Conservation (phyloP, 2,113 vertebrate genomes). For the Platichthys flesus region DNA sequence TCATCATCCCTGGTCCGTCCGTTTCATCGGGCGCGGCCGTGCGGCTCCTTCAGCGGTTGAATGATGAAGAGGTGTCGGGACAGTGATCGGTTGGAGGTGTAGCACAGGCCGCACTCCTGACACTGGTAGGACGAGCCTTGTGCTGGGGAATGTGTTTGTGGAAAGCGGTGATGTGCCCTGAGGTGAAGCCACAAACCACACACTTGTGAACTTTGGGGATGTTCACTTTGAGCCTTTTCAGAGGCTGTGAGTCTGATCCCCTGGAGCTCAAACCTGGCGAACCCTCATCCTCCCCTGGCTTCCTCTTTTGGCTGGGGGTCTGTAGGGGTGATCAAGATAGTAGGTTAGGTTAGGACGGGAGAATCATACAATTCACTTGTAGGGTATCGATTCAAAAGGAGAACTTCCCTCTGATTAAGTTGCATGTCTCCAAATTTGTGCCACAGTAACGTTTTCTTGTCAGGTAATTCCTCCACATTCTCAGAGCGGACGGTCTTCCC, state of each 20-base stretch:
- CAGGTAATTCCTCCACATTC: conserved; percentile 70
- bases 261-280: conserved; percentile 78
- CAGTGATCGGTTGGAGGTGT: conserved; percentile 94
- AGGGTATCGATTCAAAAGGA: background rate
- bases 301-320: conserved; percentile 90
- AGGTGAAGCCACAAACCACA: conserved; percentile 93
- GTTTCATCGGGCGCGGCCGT: conserved; percentile 84
- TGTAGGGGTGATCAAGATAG: conserved; percentile 25
- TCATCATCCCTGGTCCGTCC: conserved; percentile 78
- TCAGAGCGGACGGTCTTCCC: conserved; percentile 82
- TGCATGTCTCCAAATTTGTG: background rate
- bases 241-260: conserved; percentile 85
- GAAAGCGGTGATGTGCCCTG: conserved; percentile 90
- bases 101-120: conserved; percentile 95
- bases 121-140: conserved; percentile 95
- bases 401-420: background rate
- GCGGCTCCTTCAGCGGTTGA: conserved; percentile 94
- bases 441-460: conserved; percentile 80
- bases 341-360: background rate
- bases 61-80: conserved; percentile 97
- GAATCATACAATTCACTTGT: background rate
- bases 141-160: conserved; percentile 96
- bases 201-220: conserved; percentile 96
- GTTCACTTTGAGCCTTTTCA: conserved; percentile 97
- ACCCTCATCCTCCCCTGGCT: conserved; percentile 65